These are phyloP conservation scores for Corbicula japonica DNA, from an alignment of 2,888 invertebrate species.

Conservation along the genomic window DNA sequence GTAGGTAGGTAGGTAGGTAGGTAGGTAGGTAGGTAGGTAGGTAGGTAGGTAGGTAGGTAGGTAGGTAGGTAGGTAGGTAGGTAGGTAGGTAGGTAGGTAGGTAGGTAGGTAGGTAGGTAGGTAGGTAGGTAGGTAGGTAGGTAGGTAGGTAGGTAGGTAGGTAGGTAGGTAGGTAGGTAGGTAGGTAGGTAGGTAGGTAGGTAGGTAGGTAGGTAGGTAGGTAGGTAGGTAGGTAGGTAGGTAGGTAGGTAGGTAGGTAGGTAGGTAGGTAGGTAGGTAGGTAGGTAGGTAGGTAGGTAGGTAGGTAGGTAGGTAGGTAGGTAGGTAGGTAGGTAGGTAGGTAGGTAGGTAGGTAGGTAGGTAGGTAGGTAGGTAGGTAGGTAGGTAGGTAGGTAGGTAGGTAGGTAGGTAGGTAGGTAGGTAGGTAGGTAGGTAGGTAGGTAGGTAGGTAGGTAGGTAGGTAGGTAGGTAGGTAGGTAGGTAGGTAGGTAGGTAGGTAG, in stretches of 20 bases:
- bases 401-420: conserved; percentile 4
- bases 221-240: conserved; percentile 2
- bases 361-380: conserved; percentile 4
- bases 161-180: conserved; percentile 4
- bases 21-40: conserved; percentile 4
- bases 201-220: conserved; percentile 4
- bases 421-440: conserved; percentile 4
- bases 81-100: conserved; percentile 4
- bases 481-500: conserved; percentile 4
- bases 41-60: conserved; percentile 4
- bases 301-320: conserved; percentile 4
- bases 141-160: conserved; percentile 4
- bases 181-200: conserved; percentile 4
- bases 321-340: conserved; percentile 2
- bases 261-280: conserved; percentile 4
- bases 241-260: conserved; percentile 4
- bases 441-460: conserved; percentile 2
- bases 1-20: conserved; percentile 2
- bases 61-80: conserved; percentile 4
- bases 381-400: conserved; percentile 4
- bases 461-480: conserved; percentile 4
- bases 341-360: conserved; percentile 4
- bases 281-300: conserved; percentile 4
- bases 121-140: conserved; percentile 4
- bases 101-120: conserved; percentile 2